Evolutionary conservation across 2,888 invertebrate genomes (phyloP).

Genomic region (Anagyrus pseudococci): DNA sequence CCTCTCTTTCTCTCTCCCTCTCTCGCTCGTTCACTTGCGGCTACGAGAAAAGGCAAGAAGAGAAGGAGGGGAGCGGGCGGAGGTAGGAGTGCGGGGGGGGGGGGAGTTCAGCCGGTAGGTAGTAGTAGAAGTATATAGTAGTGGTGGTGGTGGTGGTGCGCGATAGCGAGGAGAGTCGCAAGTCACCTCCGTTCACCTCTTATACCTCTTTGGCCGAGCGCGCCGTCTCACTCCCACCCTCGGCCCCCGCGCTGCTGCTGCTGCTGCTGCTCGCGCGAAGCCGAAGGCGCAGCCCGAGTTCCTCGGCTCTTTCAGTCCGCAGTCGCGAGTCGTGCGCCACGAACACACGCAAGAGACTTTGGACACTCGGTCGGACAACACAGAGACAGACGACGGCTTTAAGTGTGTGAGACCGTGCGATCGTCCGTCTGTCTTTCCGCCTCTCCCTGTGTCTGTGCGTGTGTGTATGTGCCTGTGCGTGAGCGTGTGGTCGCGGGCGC

Average conservation of each 20-base stretch:
- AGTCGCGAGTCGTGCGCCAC: constrained; percentile 36
- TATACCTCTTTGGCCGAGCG: constrained; percentile 52
- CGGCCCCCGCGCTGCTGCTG: neutral
- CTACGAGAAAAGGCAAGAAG: neutral
- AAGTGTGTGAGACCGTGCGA: no score
- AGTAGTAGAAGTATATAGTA: neutral
- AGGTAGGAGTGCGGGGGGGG: constrained; percentile 4
- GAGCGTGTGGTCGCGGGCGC: no score
- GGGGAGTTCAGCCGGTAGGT: neutral
- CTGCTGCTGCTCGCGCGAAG: neutral
- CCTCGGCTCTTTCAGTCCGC: constrained; percentile 35
- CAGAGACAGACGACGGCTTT: no score
- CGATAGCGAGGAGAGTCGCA: constrained; percentile 50
- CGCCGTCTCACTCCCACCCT: neutral
- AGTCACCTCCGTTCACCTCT: constrained; percentile 59
- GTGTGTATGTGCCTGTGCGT: no score
- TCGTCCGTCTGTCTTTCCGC: no score
- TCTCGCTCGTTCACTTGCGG: neutral
- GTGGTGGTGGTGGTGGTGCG: constrained; percentile 26
- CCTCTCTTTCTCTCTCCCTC: constrained; percentile 13
- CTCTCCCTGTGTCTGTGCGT: no score
- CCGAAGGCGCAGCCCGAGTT: constrained; percentile 9
- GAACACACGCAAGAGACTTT: constrained; percentile 24
- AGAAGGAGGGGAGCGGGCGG: no score
- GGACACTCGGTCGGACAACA: constrained; percentile 12